Evolutionary conservation across 2,113 vertebrate genomes (phyloP).

Genomic region (Paramormyrops kingsleyae): DNA sequence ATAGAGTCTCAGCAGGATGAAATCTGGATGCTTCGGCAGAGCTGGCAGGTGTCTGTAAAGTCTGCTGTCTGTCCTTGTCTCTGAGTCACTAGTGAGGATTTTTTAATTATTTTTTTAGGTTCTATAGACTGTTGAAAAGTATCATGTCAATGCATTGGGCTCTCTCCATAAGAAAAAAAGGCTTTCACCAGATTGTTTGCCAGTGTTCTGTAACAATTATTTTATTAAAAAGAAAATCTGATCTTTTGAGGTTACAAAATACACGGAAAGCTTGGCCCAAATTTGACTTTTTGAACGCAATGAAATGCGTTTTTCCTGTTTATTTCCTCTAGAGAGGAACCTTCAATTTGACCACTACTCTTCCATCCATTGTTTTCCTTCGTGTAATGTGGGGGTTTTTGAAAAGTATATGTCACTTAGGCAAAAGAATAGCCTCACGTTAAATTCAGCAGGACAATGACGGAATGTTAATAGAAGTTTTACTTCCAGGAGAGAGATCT

Average conservation of each 20-base stretch:
- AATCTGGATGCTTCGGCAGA: neutral
- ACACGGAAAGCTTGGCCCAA: neutral
- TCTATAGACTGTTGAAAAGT: neutral
- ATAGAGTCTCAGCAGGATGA: neutral
- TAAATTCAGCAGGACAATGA: neutral
- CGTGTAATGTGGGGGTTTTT: neutral
- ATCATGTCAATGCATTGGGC: neutral
- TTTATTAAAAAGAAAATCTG: neutral
- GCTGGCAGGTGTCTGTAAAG: neutral
- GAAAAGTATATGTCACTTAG: neutral
- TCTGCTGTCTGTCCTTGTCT: neutral
- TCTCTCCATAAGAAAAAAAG: neutral
- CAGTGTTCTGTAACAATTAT: neutral
- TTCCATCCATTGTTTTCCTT: neutral
- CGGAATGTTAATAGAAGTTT: neutral
- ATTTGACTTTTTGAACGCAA: neutral
- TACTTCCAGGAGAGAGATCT: neutral
- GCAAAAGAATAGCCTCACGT: neutral
- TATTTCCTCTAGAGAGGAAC: neutral
- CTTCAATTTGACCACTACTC: neutral
- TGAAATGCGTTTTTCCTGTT: neutral
- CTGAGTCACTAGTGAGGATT: neutral
- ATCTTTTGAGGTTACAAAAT: neutral
- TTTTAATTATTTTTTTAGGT: neutral
- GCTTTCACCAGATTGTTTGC: neutral